Evolutionary conservation across 2,797 vertebrate species (phyloP), one percentile per base, ranked within the genome.

Genomic region (Myotis findleyi): DNA sequence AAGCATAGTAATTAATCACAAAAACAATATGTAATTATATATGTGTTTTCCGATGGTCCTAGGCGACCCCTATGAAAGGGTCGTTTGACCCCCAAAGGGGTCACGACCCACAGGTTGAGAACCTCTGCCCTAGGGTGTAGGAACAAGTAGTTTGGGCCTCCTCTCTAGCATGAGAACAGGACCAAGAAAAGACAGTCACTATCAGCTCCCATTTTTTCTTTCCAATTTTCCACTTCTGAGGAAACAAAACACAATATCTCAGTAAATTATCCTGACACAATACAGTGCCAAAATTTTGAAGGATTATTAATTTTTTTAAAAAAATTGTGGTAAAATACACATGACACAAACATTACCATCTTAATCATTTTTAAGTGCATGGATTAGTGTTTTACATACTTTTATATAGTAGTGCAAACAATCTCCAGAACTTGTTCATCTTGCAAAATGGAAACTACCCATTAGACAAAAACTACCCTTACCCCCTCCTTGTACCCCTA

Each of bases 401-500:
- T n/a, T 76, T 49, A 64, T 0, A 16, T 16, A 33, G 9, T 17
- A 62, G 7, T 33, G 2, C 6, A 73, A 11, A 33, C 21, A 33
- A 14, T 51, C 20, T 59, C 76, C 12, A 64, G 41, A 83, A 57
- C 6, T 6, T 38, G 72, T 73, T 68, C 7, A 36, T 66, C 17
- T 68, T 79, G 27, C 14, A 66, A 90, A 84, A 17, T 20, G 9
- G 27, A 69, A 57, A 57, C 14, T 53, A 18, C 14, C 33, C 53
- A 64, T 68, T 79, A 55, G 83, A n/a, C 16, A 83, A 23, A 36
- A 79, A 20, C 30, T 79, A 30, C 25, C 7, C 1, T 59, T 41
- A 4, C 11, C 3, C 36, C 6, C 27, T 27, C 2, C 16, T 14
- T 5, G 2, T 0, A 25, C 30, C 0, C 11, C 38, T 18, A 47